Evolutionary conservation across 2,888 invertebrate species (phyloP).

Genomic region (Girardia tigrina): DNA sequence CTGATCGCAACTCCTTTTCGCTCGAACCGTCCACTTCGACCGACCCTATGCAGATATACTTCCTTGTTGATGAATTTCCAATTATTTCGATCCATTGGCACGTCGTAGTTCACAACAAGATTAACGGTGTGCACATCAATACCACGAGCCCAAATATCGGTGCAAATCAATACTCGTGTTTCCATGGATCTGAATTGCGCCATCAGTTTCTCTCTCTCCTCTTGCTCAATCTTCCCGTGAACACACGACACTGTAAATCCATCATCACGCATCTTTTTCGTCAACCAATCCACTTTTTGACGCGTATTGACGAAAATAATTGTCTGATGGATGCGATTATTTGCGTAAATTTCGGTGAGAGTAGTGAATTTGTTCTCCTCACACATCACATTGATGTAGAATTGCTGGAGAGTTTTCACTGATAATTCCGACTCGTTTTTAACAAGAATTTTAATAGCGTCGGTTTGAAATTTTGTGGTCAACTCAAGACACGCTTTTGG

Average conservation of each 20-base stretch:
- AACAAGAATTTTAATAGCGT: constrained; percentile 90
- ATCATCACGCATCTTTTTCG: constrained; percentile 77
- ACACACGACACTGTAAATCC: constrained; percentile 47
- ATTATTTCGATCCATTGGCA: neutral
- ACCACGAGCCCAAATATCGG: constrained; percentile 97
- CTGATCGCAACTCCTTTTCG: constrained; percentile 9
- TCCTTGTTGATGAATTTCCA: constrained; percentile 6
- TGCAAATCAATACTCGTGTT: constrained; percentile 74
- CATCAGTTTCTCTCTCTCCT: constrained; percentile 95
- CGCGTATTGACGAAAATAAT: constrained; percentile 95
- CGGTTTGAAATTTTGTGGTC: constrained; percentile 99
- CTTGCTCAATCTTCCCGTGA: constrained; percentile 69
- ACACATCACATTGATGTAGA: constrained; percentile 93
- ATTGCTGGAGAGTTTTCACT: constrained; percentile 95
- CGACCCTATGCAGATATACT: constrained; percentile 24
- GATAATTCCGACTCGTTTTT: constrained; percentile 91
- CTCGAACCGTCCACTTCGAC: constrained; percentile 15
- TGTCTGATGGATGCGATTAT: constrained; percentile 92
- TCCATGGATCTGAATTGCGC: constrained; percentile 66
- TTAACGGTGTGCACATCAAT: constrained; percentile 81
- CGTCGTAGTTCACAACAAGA: constrained; percentile 25
- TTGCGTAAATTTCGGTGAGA: constrained; percentile 89
- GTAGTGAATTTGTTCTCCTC: constrained; percentile 99
- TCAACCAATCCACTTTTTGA: constrained; percentile 80
- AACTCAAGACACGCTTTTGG: constrained; percentile 98